These are phyloP conservation scores for Strix aluco DNA, from an alignment of 2,113 vertebrate genomes.

Conservation along the genomic window DNA sequence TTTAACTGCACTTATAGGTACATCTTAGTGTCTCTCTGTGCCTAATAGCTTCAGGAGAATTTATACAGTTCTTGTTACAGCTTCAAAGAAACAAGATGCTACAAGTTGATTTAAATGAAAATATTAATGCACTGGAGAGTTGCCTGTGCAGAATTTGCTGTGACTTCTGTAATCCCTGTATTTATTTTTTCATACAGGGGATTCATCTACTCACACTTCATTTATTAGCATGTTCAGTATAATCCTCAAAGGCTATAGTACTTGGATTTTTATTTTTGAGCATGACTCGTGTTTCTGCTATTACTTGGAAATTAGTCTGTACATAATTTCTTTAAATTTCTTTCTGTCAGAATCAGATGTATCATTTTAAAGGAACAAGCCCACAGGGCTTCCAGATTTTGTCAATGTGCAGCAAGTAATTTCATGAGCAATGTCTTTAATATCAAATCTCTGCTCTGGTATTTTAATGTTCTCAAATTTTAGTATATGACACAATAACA, in stretches of 20 bases:
- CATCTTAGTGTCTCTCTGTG: not conserved
- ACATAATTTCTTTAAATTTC: not conserved
- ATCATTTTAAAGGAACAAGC: slow-evolving; percentile 23
- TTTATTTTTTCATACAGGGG: not conserved
- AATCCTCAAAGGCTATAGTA: not conserved
- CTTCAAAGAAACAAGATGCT: not conserved
- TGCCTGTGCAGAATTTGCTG: not conserved
- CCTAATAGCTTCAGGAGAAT: not conserved
- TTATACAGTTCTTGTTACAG: not conserved
- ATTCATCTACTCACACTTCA: not conserved
- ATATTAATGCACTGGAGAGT: not conserved
- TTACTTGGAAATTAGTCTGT: not conserved
- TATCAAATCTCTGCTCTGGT: not conserved
- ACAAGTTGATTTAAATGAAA: not conserved
- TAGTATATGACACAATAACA: not conserved
- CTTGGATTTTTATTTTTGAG: not conserved
- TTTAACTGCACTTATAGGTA: not conserved
- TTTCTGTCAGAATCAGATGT: not conserved
- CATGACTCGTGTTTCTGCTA: not conserved
- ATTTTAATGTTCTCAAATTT: slow-evolving; percentile 40
- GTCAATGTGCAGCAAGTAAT: slow-evolving; percentile 10
- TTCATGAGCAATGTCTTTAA: slow-evolving; percentile 32
- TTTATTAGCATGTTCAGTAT: not conserved
- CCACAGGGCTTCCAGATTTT: slow-evolving; percentile 1
- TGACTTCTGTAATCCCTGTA: not conserved